A percentile compares a stretch with the other conserved stretches of the same genome.
These are phyloP conservation scores for Agrypnus murinus DNA, from an alignment of 2,888 invertebrate genomes.

Conservation along the genomic window DNA sequence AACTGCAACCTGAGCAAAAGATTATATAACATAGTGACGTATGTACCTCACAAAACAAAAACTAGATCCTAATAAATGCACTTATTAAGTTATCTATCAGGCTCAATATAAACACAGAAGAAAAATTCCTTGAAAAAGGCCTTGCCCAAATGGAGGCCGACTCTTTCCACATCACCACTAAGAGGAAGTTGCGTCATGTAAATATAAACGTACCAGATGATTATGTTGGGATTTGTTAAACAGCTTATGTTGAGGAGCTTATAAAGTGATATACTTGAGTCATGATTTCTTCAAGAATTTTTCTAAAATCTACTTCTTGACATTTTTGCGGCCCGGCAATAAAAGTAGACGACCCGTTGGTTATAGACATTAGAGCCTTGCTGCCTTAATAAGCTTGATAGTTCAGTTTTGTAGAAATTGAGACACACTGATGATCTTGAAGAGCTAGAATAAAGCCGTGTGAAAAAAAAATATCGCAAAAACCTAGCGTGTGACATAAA, in stretches of 20 bases:
- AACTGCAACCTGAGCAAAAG: no score
- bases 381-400: neutral
- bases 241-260: conserved; percentile 6
- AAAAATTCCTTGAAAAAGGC: conserved; percentile 8
- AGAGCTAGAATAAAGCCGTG: conserved; percentile 4
- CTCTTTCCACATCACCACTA: neutral
- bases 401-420: no score
- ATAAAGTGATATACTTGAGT: conserved; percentile 11
- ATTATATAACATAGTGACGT: neutral
- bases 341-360: neutral
- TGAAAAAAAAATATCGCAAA: neutral
- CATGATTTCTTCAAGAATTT: no score
- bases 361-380: no score
- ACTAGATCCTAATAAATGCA: conserved; percentile 5
- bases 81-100: conserved; percentile 8
- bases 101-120: no score
- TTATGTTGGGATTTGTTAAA: no score
- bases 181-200: conserved; percentile 14
- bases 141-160: conserved; percentile 9
- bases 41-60: no score
- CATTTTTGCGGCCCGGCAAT: conserved; percentile 3
- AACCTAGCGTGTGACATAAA: neutral
- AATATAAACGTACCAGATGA: conserved; percentile 15
- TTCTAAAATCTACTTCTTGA: neutral
- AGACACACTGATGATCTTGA: neutral